Evolutionary conservation across 2,113 vertebrate species (phyloP).

Genomic region (Anthoscopus minutus): DNA sequence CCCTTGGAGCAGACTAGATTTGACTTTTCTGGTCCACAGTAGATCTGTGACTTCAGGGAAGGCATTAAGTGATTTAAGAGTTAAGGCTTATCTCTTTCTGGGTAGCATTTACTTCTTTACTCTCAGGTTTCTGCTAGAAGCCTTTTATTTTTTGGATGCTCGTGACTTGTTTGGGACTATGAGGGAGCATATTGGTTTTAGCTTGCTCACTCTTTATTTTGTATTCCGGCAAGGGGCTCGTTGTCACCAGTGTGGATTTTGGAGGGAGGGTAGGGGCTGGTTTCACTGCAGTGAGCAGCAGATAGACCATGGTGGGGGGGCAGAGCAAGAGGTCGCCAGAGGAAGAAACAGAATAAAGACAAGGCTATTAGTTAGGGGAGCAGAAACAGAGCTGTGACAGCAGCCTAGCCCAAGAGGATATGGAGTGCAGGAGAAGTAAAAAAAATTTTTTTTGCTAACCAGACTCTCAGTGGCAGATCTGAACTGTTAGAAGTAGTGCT

Average conservation of each 20-base stretch:
- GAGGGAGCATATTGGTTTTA: not conserved
- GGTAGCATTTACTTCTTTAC: not conserved
- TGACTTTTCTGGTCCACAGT: not conserved
- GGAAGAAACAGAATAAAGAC: not conserved
- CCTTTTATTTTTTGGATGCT: not conserved
- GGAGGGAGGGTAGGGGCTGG: no score
- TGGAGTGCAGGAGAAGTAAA: not conserved
- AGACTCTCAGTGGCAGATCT: not conserved
- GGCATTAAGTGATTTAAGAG: constrained; percentile 18
- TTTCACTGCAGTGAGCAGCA: not conserved
- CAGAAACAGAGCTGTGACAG: not conserved
- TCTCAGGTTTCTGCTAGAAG: not conserved
- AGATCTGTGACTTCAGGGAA: not conserved
- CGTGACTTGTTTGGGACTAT: not conserved
- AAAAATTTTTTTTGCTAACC: not conserved
- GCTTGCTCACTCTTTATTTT: not conserved
- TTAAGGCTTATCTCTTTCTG: not conserved
- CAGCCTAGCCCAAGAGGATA: not conserved
- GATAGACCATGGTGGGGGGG: rapidly evolving
- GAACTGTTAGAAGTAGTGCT: not conserved
- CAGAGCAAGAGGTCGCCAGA: not conserved
- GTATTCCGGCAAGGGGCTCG: rapidly evolving
- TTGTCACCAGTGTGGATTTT: not conserved
- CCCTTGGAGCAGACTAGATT: not conserved
- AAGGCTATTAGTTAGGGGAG: not conserved